Evolutionary conservation across 2,797 vertebrate genomes (phyloP), one percentile per base, ranked within the genome.

Genomic region (Molossus molossus): DNA sequence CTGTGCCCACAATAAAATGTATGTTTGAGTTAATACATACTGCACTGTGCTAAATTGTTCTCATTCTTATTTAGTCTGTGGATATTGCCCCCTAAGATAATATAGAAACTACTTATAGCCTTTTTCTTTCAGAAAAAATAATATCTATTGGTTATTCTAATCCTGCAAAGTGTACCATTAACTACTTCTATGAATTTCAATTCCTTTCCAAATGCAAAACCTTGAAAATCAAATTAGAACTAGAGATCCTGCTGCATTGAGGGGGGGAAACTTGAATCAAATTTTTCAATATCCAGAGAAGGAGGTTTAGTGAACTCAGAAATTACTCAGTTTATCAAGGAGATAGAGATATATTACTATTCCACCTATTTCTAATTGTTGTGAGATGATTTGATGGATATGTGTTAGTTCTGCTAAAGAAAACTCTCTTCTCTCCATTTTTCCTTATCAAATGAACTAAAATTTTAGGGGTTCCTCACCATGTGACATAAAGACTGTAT

Each of bases 281-380:
- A 90, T 64, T 77, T 98, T 97, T 93, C 97, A 98, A 98, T 97
- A 97, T 96, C 95, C 89, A 97, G 96, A 97, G 98, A 98, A 98
- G 82, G 90, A 97, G 90, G 67, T 95, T 91, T 96, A 97, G 25
- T 83, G 86, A 96, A 81, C 73, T 96, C 69, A 91, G 60, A 97
- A 93, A 92, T 88, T 18, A 77, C 73, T 94, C 40, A 27, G 33
- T 94, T 96, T 92, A 96, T 82, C 77, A 95, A 94, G 37, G 27
- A 94, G 48, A 80, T 60, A 48, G 27, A 95, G 75, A 91, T 91
- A 57, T 92, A 83, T 83, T 91, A 70, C 29, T 37, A 20, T 87
- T 73, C 33, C 80, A 90, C 83, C 29, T 90, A 67, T 69, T 76
- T 94, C 9, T 90, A 90, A 55, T 76, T 67, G 73, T 64, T 76